phyloP scores from a whole-genome alignment of 2,113 vertebrate species.

The Pseudorhombus dupliciocellatus region DNA sequence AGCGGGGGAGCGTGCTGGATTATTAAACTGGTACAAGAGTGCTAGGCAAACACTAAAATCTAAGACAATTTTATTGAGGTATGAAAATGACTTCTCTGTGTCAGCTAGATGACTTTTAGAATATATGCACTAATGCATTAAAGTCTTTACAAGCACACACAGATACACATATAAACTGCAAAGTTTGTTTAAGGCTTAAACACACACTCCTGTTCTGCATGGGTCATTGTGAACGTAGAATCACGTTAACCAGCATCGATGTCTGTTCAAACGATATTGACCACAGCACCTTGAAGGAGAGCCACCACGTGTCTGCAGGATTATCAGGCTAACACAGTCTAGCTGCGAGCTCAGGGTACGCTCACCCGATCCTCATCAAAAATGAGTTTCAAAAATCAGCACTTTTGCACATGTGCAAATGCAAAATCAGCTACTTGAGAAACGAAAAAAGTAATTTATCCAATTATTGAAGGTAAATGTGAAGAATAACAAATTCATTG shows the following conservation, averaged over 20 bases:
- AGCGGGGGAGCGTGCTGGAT: constrained; percentile 56
- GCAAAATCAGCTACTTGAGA: no score
- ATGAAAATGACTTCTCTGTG: constrained; percentile 66
- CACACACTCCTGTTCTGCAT: background rate
- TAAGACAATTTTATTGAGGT: constrained; percentile 76
- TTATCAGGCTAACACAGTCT: background rate
- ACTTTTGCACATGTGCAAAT: no score
- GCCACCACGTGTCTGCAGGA: background rate
- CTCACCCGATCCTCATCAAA: background rate
- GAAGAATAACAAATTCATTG: no score
- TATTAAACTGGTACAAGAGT: constrained; percentile 73
- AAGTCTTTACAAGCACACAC: constrained; percentile 37
- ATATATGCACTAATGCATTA: constrained; percentile 30
- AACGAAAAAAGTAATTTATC: no score
- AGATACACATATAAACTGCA: background rate
- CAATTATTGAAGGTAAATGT: no score
- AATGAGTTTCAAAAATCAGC: no score
- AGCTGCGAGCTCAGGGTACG: background rate
- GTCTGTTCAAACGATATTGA: constrained; percentile 13
- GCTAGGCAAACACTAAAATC: constrained; percentile 80
- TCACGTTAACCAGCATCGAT: constrained; percentile 1
- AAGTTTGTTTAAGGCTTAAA: constrained; percentile 23
- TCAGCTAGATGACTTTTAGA: constrained; percentile 70
- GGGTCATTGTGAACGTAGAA: constrained; percentile 26
- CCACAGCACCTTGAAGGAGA: constrained; percentile 29